A percentile compares a stretch with the other conserved stretches of the same genome.
Conservation (phyloP, 1,140 invertebrate species). For the Aphelenchoides avenae region DNA sequence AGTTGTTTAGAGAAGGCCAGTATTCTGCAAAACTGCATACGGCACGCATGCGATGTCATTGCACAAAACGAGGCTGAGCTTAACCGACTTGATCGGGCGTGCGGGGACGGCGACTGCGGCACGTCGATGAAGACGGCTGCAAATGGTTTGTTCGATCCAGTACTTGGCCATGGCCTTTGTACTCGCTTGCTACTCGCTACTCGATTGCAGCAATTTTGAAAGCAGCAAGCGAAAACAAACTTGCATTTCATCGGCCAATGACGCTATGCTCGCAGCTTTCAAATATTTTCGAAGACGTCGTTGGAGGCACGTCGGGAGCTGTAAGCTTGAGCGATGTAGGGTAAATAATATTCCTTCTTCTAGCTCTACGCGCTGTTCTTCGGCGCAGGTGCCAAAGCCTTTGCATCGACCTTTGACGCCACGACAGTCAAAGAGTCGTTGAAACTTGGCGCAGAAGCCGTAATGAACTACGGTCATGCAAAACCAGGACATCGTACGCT, state of each 20-base stretch:
- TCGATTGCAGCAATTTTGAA: constrained; percentile 27
- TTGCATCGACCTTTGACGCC: constrained; percentile 14
- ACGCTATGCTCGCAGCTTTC: constrained; percentile 33
- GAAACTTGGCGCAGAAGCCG: constrained; percentile 63
- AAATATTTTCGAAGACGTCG: constrained; percentile 30
- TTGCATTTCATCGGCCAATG: constrained; percentile 37
- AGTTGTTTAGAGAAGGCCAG: too few relatives aligned
- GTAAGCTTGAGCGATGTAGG: too few relatives aligned
- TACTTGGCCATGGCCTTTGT: too few relatives aligned
- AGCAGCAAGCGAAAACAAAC: constrained; percentile 9
- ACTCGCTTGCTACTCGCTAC: too few relatives aligned
- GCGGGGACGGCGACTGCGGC: constrained; percentile 39
- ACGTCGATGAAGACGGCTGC: constrained; percentile 32
- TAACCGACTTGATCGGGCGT: constrained; percentile 23
- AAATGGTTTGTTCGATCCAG: constrained; percentile 31
- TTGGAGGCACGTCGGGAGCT: constrained; percentile 41
- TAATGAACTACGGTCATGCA: constrained; percentile 72
- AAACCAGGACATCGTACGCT: constrained; percentile 73
- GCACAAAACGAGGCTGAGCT: constrained; percentile 21
- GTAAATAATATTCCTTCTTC: constrained; percentile 3
- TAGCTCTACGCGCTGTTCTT: constrained; percentile 44
- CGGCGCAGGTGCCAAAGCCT: constrained; percentile 24
- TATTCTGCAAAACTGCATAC: constrained; percentile 30
- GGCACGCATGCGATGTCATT: constrained; percentile 17
- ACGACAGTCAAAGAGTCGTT: constrained; percentile 22